Conservation (phyloP, 2,113 vertebrate species). For the Myotis brandtii region DNA sequence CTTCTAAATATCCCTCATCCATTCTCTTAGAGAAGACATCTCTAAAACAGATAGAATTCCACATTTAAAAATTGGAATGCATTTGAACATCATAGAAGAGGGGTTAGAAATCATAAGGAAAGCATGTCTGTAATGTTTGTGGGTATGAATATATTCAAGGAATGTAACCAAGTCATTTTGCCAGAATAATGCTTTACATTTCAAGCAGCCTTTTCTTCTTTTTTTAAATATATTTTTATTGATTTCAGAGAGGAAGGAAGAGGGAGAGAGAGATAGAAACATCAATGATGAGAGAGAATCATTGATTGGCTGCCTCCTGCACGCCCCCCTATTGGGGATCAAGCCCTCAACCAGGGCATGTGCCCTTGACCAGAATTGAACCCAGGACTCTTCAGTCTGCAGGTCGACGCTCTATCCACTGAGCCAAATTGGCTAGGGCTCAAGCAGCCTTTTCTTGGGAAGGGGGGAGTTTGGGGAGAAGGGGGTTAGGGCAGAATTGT, state of each 20-base stretch:
- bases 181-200: conserved; percentile 61
- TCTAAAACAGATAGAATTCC: conserved; percentile 23
- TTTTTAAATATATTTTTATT: too few species aligned
- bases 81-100: neutral
- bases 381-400: too few species aligned
- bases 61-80: conserved; percentile 41
- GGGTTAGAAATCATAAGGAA: conserved; percentile 9
- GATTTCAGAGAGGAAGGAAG: too few species aligned
- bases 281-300: too few species aligned
- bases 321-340: too few species aligned
- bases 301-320: too few species aligned
- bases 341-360: too few species aligned
- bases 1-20: neutral
- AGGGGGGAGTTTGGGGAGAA: too few species aligned
- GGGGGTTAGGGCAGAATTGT: conserved; percentile 3
- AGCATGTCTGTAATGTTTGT: conserved; percentile 59
- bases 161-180: conserved; percentile 50
- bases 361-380: too few species aligned
- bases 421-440: neutral
- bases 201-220: neutral
- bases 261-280: too few species aligned
- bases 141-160: conserved; percentile 24
- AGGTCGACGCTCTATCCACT: too few species aligned
- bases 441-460: neutral
- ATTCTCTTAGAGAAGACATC: neutral